Percentiles rank a stretch among this genome's conserved stretches.
Evolutionary conservation across 1,140 invertebrate species (phyloP).

Genomic region (Colletes gigas): DNA sequence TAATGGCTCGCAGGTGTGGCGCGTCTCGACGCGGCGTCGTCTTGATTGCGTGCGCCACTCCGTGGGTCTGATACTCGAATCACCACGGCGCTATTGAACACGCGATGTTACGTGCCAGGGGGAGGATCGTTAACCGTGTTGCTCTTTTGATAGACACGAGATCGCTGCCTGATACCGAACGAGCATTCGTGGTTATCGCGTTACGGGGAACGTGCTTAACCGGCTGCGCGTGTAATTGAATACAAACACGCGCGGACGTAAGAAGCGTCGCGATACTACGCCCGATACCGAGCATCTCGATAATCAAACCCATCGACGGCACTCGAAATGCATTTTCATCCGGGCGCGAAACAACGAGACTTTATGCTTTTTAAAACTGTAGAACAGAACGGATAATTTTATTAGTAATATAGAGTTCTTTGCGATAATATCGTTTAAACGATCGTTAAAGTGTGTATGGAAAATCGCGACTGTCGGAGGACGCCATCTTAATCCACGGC

Average conservation of each 20-base stretch:
- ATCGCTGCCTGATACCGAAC: constrained; percentile 36
- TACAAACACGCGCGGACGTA: constrained; percentile 28
- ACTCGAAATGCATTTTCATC: too few species aligned
- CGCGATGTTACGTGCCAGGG: constrained; percentile 37
- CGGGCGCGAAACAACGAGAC: too few species aligned
- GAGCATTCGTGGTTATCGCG: constrained; percentile 35
- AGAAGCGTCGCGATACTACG: background rate
- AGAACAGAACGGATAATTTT: too few species aligned
- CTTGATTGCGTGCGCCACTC: constrained; percentile 29
- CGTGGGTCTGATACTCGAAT: constrained; percentile 23
- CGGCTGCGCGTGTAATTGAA: constrained; percentile 30
- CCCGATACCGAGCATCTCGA: background rate
- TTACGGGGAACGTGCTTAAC: constrained; percentile 37
- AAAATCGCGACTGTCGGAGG: too few species aligned
- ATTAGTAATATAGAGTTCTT: too few species aligned
- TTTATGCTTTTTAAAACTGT: too few species aligned
- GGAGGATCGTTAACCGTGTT: constrained; percentile 42
- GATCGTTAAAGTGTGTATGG: too few species aligned
- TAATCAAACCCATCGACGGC: too few species aligned
- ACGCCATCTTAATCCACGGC: too few species aligned
- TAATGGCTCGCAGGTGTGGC: constrained; percentile 45
- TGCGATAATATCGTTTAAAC: too few species aligned
- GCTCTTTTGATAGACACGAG: constrained; percentile 49
- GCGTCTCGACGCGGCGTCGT: constrained; percentile 26
- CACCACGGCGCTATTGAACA: constrained; percentile 37